Conservation (phyloP, 2,113 vertebrate species). For the Orientallactaga bullata region DNA sequence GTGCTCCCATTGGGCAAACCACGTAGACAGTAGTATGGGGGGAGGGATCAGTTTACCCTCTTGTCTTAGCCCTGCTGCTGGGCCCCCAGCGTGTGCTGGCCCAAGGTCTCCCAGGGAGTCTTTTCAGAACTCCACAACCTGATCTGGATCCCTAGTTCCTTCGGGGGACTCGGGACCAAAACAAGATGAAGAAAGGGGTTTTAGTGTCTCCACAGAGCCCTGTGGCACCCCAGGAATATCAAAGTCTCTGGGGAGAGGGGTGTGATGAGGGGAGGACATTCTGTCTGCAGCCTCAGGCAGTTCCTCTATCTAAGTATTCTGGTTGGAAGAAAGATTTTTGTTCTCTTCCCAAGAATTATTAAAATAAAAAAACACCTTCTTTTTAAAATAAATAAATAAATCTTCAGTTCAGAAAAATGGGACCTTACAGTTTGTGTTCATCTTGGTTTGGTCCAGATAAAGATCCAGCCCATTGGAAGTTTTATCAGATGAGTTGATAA, state of each 20-base stretch:
- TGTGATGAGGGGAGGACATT: neutral
- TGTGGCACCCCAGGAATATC: neutral
- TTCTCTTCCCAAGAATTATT: neutral
- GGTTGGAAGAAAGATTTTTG: neutral
- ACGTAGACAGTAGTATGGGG: neutral
- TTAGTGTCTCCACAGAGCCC: neutral
- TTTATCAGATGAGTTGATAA: conserved; percentile 85
- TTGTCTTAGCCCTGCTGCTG: neutral
- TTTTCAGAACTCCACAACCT: neutral
- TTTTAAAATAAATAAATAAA: neutral
- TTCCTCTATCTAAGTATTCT: conserved; percentile 1
- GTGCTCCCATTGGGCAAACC: conserved; percentile 30
- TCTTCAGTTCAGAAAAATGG: neutral
- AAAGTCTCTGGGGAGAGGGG: neutral
- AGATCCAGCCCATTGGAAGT: conserved; percentile 84
- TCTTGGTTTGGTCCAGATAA: conserved; percentile 69
- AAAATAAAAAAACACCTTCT: neutral
- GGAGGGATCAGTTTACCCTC: conserved; percentile 38
- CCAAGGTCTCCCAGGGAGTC: neutral
- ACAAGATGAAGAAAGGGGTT: too few species aligned
- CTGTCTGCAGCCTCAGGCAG: neutral
- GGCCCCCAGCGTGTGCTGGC: neutral
- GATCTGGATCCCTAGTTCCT: neutral
- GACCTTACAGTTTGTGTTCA: neutral
- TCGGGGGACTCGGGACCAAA: neutral